Percentiles rank a stretch among this genome's conserved stretches.
Conservation (phyloP, 23 tunicate species). For the Styela clava region DNA sequence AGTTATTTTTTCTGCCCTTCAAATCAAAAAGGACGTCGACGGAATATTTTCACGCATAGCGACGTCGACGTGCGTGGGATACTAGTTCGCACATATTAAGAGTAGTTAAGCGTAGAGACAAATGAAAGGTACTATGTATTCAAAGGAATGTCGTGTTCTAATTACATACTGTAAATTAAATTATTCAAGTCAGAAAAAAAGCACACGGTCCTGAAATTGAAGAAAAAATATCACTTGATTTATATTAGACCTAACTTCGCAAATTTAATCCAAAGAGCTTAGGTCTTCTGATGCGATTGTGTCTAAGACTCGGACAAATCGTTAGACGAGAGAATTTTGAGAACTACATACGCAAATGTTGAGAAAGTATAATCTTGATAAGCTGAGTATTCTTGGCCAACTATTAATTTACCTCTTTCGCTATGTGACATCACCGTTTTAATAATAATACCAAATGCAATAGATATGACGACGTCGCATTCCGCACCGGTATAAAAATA, state of each 20-base stretch:
- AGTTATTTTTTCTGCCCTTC: not conserved
- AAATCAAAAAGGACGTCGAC: not conserved
- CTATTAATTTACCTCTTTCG: slow-evolving; percentile 21
- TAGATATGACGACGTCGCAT: not conserved
- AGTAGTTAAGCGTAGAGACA: too few relatives aligned
- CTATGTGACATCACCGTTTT: slow-evolving; percentile 24
- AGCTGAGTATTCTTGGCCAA: slow-evolving; percentile 16
- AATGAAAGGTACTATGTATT: too few relatives aligned
- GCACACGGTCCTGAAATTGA: not conserved
- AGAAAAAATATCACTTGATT: not conserved
- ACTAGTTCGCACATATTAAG: too few relatives aligned
- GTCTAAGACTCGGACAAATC: not conserved
- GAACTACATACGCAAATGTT: not conserved
- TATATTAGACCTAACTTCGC: not conserved
- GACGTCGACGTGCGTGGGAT: not conserved
- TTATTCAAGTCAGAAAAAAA: not conserved
- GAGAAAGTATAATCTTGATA: slow-evolving; percentile 37
- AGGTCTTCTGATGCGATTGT: not conserved
- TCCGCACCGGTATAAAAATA: not conserved
- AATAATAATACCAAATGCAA: slow-evolving; percentile 7
- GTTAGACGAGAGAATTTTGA: not conserved
- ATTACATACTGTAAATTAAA: not conserved
- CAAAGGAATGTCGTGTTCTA: not conserved
- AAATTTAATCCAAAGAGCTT: not conserved
- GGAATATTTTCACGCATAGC: not conserved